Conservation (phyloP, 2,797 vertebrate species). For the Oreochromis grahami region DNA sequence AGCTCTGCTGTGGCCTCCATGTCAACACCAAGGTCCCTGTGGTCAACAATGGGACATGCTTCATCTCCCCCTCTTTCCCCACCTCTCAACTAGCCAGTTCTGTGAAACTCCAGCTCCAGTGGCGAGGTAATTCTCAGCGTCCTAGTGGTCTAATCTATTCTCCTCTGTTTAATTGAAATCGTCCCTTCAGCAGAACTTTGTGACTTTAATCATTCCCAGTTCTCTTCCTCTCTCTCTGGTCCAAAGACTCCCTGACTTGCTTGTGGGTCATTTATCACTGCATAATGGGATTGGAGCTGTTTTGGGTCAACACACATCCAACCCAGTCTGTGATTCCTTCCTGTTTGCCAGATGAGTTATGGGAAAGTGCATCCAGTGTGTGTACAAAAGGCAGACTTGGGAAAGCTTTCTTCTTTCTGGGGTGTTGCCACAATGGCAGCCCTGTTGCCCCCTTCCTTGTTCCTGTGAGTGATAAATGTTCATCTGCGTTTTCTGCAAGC, state of each 20-base stretch:
- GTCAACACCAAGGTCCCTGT: conserved; percentile 33
- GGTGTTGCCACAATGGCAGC: conserved; percentile 26
- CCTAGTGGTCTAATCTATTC: conserved; percentile 13
- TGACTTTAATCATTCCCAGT: conserved; percentile 56
- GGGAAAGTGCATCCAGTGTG: conserved; percentile 44
- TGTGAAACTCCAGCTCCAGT: background rate
- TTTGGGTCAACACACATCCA: conserved; percentile 56
- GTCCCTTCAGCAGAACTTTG: conserved; percentile 38
- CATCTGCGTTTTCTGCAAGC: conserved; percentile 37
- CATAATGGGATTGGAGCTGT: conserved; percentile 58
- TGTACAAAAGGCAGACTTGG: conserved; percentile 47
- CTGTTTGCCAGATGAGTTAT: conserved; percentile 65
- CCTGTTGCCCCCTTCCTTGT: conserved; percentile 32
- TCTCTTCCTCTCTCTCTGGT: conserved; percentile 33
- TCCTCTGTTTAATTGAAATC: conserved; percentile 19
- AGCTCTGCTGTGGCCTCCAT: conserved; percentile 26
- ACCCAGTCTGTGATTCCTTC: conserved; percentile 62
- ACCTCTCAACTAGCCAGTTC: background rate
- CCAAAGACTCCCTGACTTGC: conserved; percentile 45
- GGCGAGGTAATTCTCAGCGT: conserved; percentile 26
- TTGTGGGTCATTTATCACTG: conserved; percentile 61
- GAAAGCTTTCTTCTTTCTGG: conserved; percentile 35
- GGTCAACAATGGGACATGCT: conserved; percentile 11
- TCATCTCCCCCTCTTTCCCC: conserved; percentile 11
- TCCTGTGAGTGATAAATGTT: conserved; percentile 44